Evolutionary conservation across 1,140 invertebrate species (phyloP).

Genomic region (Thaumatotibia leucotreta): DNA sequence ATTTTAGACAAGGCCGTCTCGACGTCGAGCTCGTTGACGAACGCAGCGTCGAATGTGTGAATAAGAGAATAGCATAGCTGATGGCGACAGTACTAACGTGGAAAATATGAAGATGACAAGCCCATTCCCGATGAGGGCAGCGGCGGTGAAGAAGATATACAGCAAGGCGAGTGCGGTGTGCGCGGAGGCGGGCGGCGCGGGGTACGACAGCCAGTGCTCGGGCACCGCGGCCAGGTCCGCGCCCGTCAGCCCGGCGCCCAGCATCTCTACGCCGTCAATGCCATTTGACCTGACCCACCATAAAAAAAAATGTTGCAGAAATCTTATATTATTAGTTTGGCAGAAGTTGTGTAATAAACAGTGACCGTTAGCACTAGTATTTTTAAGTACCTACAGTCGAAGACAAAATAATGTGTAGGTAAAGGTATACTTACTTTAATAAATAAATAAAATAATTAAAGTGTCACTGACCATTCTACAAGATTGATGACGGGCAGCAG

Average conservation of each 20-base stretch:
- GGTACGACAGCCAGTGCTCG: conserved; percentile 88
- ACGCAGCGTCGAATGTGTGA: too few relatives aligned
- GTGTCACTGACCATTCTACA: too few relatives aligned
- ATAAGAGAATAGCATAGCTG: too few relatives aligned
- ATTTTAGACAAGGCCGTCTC: too few relatives aligned
- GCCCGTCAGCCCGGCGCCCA: conserved; percentile 87
- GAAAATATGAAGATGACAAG: conserved; percentile 93
- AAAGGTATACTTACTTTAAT: too few relatives aligned
- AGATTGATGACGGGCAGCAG: too few relatives aligned
- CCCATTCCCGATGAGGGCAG: conserved; percentile 89
- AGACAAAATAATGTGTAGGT: too few relatives aligned
- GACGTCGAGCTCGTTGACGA: too few relatives aligned
- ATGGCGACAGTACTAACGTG: conserved; percentile 84
- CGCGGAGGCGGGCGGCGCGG: conserved; percentile 87
- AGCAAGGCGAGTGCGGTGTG: conserved; percentile 89
- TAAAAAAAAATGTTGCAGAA: conserved; percentile 12
- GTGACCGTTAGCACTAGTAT: too few relatives aligned
- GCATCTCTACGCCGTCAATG: conserved; percentile 64
- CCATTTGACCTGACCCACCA: conserved; percentile 26
- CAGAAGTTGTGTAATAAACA: too few relatives aligned
- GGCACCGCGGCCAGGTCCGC: conserved; percentile 87
- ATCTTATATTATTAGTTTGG: neutral
- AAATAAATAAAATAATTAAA: too few relatives aligned
- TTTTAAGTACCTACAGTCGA: too few relatives aligned
- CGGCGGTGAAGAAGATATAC: conserved; percentile 88